Conservation (phyloP, 1,140 invertebrate species). For the Hyles vespertilio region DNA sequence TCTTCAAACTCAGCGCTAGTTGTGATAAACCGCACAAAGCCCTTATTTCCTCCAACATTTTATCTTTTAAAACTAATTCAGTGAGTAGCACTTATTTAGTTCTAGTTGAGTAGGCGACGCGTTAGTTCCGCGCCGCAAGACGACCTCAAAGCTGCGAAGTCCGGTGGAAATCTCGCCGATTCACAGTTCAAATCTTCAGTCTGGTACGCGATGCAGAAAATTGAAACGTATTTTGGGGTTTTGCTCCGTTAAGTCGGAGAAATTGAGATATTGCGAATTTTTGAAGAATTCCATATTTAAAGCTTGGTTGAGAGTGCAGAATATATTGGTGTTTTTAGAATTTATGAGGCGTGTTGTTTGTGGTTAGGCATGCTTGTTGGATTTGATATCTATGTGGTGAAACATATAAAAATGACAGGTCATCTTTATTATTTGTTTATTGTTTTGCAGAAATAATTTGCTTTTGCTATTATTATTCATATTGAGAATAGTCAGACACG, state of each 20-base stretch:
- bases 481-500: too few species aligned
- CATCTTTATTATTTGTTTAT: too few species aligned
- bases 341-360: background rate
- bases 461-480: too few species aligned
- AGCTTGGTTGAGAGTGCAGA: background rate
- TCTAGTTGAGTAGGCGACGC: background rate
- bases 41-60: too few species aligned
- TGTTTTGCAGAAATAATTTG: too few species aligned
- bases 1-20: too few species aligned
- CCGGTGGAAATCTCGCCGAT: slow-evolving; percentile 39
- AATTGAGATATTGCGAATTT: too few species aligned
- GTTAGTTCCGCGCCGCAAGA: slow-evolving; percentile 26
- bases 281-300: too few species aligned
- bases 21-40: too few species aligned
- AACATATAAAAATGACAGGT: too few species aligned
- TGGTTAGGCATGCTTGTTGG: background rate
- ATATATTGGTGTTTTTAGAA: background rate
- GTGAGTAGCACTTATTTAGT: background rate
- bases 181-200: slow-evolving; percentile 37
- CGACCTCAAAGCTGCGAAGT: slow-evolving; percentile 27
- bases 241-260: slow-evolving; percentile 6
- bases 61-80: too few species aligned
- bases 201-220: slow-evolving; percentile 40
- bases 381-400: too few species aligned
- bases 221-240: slow-evolving; percentile 29